Base-by-base conservation (phyloP, 2,113 vertebrate genomes). In the Maccullochella peelii region DNA sequence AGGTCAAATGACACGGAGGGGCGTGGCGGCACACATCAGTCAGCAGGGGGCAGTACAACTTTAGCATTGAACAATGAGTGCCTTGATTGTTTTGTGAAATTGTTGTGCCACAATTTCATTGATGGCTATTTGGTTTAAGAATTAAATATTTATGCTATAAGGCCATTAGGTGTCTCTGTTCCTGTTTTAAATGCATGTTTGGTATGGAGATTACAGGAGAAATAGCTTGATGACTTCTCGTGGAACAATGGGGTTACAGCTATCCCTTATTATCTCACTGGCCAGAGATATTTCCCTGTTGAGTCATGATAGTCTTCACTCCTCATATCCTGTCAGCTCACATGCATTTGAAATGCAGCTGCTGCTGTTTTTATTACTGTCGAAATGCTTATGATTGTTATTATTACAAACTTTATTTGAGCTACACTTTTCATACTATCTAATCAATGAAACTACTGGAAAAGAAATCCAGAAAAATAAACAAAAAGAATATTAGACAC, bases 21-120 rank as follows among this genome's bases (percentile, higher is more conserved):
- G 73, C n/a, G n/a, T n/a, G n/a, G 68, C 81, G 3, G 21, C 67
- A 2, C n/a, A 21, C 23, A 0, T 77, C 6, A 21, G 67, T 16
- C 88, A 89, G 80, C 59, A 88, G 87, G 76, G 65, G 86, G 82
- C 86, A 85, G 54, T 25, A 58, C 27, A 83, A 2, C n/a, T 33
- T 30, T 0, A 66, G 4, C 23, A 30, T 8, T 80, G 61, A 40
- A 20, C 6, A 27, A 54, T 12, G 40, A 61, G 23, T 1, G 14
- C 21, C 20, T 10, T 25, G 25, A 55, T 36, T 30, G 30, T 40
- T 36, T 10, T 27, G 6, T 49, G 23, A 40, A 25, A 33, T 36
- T 30, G 30, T 23, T 63, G 47, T 38, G 7, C 77, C 55, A 16
- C 5, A 33, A 1, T 66, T 30, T 65, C 3, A 15, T 11, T 23